Evolutionary conservation across 35 echinoderm and acorn worm genomes (phyloP).

Genomic region (Acanthaster planci): DNA sequence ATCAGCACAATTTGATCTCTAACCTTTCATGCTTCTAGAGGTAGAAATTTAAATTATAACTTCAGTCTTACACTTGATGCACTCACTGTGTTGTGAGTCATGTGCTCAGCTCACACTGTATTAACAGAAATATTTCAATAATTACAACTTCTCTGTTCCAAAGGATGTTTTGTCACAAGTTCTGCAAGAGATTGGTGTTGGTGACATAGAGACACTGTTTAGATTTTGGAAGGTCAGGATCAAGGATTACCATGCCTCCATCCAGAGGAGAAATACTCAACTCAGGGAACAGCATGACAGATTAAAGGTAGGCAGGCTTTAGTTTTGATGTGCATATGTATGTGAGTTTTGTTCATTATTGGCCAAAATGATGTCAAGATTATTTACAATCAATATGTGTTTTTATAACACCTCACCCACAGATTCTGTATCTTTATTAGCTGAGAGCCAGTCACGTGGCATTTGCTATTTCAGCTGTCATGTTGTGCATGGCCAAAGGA

Average conservation of each 20-base stretch:
- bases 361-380: not conserved
- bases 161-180: conserved; percentile 86
- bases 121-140: no score
- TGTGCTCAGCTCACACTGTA: no score
- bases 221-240: conserved; percentile 90
- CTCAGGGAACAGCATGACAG: conserved; percentile 56
- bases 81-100: no score
- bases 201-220: conserved; percentile 64
- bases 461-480: not conserved
- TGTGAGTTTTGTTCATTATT: not conserved
- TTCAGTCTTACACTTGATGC: no score
- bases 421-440: no score
- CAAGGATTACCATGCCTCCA: conserved; percentile 62
- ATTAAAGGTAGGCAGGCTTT: conserved; percentile 40
- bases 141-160: not conserved
- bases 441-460: no score
- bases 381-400: not conserved
- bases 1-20: no score
- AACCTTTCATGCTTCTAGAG: no score
- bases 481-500: no score
- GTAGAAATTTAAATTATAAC: no score
- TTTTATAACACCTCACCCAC: no score
- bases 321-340: no score
- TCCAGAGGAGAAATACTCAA: conserved; percentile 59
- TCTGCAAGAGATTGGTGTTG: conserved; percentile 81